Base-by-base conservation (phyloP, 2,113 vertebrate genomes). In the Proterorhinus semilunaris region DNA sequence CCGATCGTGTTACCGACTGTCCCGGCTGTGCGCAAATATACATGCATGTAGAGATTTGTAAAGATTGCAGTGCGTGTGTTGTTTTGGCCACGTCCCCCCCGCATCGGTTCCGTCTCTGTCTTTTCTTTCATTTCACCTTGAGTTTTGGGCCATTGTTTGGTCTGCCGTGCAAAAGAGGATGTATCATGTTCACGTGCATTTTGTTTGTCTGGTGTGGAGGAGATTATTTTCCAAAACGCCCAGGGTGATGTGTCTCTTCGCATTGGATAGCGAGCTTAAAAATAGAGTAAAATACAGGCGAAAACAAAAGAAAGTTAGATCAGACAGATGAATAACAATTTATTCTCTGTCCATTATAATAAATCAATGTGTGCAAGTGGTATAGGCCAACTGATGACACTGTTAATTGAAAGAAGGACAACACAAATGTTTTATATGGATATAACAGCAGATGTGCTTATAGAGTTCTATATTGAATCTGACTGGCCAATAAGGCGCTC, bases 401-500 rank as follows among this genome's bases (percentile, higher is more conserved):
- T 21, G 21, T 21, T 1, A 3, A 36, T 36, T 36, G 2, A 36
- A 36, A 36, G 27, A 36, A 36, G 27, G 27, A 36, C 27, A 36
- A 36, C 27, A 36, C 3, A 36, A 36, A 36, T 36, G 27, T 36
- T 36, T 36, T 36, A 36, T 36, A 36, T 36, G 27, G 17, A 27
- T 27, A 10, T 21, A 55, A 6, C 17, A 16, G 2, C 17, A 55
- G 5, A 10, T 3, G 10, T 11, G 27, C 21, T 10, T 1, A 10
- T 27, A 53, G 16, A 9, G n/a, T 17, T n/a, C 1, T 83, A 82
- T 89, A 89, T 90, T 83, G 74, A 80, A 79, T 69, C 49, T 86
- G 89, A 90, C 89, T 84, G 65, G 78, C 76, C 85, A 90, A 80
- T 90, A 87, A 89, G 83, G 62, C 74, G 72, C 80, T 74, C 78